A percentile compares a stretch with the other conserved stretches of the same genome.
Conservation (phyloP, 2,797 vertebrate genomes). For the Mormyrops attenuatus region DNA sequence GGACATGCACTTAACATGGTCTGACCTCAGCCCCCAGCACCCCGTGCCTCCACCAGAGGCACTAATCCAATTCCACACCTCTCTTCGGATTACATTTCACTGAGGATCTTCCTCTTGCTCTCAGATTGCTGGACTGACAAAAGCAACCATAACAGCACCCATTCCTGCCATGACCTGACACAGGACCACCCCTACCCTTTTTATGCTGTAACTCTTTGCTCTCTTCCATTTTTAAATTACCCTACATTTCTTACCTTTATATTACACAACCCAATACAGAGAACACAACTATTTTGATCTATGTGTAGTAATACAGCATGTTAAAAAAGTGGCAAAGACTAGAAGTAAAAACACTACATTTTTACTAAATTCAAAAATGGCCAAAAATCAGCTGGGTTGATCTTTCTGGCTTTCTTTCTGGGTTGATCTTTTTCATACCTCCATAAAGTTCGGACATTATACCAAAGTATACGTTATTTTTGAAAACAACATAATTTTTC, state of each 20-base stretch:
- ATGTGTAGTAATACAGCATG: neutral
- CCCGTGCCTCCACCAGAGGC: neutral
- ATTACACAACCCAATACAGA: constrained; percentile 35
- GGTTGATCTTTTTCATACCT: neutral
- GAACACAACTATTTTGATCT: neutral
- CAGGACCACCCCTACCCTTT: constrained; percentile 21
- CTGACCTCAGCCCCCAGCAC: neutral
- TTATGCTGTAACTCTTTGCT: constrained; percentile 50
- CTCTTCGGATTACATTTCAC: neutral
- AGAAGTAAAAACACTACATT: neutral
- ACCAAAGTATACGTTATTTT: neutral
- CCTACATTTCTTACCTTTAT: constrained; percentile 54
- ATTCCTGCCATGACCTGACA: neutral
- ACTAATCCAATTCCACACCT: neutral
- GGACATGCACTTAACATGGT: neutral
- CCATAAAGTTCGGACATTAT: neutral
- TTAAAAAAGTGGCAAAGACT: neutral
- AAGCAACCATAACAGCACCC: neutral
- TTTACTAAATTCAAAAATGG: neutral
- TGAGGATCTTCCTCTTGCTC: neutral
- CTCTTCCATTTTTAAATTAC: constrained; percentile 55
- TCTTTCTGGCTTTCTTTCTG: neutral
- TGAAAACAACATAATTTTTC: neutral
- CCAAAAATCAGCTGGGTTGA: neutral
- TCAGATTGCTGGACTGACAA: neutral